These are phyloP conservation scores for Macropus fuliginosus DNA, from an alignment of 2,797 vertebrate genomes.

Conservation along the genomic window DNA sequence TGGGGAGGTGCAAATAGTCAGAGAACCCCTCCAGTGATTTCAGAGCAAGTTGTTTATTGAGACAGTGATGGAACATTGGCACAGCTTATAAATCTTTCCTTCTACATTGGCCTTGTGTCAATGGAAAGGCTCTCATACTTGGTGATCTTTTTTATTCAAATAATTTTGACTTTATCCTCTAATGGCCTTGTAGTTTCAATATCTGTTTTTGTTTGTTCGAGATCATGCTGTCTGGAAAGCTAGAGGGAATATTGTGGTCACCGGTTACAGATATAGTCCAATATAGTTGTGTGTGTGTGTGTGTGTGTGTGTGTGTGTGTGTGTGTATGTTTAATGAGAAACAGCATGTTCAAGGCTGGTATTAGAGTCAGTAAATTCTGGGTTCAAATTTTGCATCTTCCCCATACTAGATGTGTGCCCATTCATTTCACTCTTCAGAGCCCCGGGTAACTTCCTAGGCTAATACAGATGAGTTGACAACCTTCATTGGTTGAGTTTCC, in stretches of 20 bases:
- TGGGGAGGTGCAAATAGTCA: slow-evolving; percentile 22
- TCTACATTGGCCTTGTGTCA: background rate
- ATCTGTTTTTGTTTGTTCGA: slow-evolving; percentile 18
- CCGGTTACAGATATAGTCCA: slow-evolving; percentile 10
- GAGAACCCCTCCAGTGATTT: background rate
- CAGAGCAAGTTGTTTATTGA: slow-evolving; percentile 13
- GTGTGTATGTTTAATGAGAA: slow-evolving; percentile 13
- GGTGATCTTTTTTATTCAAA: background rate
- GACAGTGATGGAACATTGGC: slow-evolving; percentile 16
- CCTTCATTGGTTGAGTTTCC: background rate
- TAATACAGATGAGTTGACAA: background rate
- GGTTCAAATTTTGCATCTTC: background rate
- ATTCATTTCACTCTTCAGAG: background rate
- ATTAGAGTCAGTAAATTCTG: no score
- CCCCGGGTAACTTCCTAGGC: background rate
- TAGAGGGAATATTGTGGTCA: background rate
- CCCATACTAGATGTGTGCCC: background rate
- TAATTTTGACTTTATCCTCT: slow-evolving; percentile 15
- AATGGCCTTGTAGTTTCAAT: slow-evolving; percentile 1
- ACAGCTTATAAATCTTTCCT: background rate
- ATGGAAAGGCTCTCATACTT: slow-evolving; percentile 14
- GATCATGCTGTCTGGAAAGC: background rate
- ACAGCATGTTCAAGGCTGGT: no score
- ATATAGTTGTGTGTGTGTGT: background rate
- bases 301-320: background rate